Evolutionary conservation across 2,113 vertebrate genomes (phyloP).

Genomic region (Sterrhoptilus dennistouni): DNA sequence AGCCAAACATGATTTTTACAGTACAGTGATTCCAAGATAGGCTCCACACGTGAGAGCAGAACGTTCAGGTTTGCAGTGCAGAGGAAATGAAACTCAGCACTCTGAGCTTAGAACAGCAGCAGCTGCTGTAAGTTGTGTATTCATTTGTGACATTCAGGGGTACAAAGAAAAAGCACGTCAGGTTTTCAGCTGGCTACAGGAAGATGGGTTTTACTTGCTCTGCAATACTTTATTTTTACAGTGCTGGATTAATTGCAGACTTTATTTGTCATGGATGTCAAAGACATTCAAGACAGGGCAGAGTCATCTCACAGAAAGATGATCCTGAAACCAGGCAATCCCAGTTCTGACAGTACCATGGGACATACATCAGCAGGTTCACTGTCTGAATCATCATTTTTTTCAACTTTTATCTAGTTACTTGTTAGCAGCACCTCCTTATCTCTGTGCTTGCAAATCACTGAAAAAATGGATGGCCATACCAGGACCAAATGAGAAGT

Average conservation of each 20-base stretch:
- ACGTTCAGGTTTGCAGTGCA: not conserved
- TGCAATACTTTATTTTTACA: not conserved
- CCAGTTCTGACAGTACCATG: not conserved
- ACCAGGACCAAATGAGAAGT: not conserved
- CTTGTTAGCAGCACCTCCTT: not conserved
- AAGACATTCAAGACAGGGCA: not conserved
- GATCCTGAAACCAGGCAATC: not conserved
- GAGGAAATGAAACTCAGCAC: not conserved
- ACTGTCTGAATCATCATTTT: not conserved
- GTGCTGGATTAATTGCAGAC: not conserved
- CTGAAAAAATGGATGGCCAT: not conserved
- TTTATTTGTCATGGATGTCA: not conserved
- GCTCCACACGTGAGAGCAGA: not conserved
- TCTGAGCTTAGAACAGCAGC: not conserved
- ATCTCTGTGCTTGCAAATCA: not conserved
- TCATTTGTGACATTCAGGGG: constrained; percentile 6
- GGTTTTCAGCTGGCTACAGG: constrained; percentile 40
- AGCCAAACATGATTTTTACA: not conserved
- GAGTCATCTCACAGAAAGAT: not conserved
- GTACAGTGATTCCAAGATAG: not conserved
- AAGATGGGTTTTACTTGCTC: constrained; percentile 12
- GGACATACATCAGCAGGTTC: not conserved
- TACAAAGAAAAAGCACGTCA: constrained; percentile 31
- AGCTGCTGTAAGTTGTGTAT: constrained; percentile 2
- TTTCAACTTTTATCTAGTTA: not conserved